These are phyloP conservation scores for Falcunculus frontatus DNA, from an alignment of 2,113 vertebrate species.

Conservation along the genomic window DNA sequence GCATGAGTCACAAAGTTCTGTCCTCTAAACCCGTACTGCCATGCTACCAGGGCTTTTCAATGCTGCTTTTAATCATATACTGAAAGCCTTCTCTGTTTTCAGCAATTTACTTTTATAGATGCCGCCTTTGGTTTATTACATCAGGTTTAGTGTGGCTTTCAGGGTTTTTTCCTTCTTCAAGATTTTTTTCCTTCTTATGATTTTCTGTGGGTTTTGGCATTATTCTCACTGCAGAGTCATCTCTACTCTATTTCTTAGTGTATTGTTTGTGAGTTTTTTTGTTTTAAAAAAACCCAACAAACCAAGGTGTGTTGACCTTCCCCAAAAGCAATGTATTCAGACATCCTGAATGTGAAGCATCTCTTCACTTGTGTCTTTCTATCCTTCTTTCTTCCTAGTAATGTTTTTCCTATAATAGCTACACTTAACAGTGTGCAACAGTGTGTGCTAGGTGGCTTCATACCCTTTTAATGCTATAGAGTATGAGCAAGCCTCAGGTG, in stretches of 20 bases:
- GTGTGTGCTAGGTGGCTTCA: neutral
- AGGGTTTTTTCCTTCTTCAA: neutral
- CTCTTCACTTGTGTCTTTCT: neutral
- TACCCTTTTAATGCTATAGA: neutral
- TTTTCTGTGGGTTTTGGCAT: neutral
- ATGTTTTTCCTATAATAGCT: neutral
- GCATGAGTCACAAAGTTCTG: neutral
- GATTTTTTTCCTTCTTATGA: neutral
- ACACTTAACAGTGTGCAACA: no score
- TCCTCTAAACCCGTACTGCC: neutral
- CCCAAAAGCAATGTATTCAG: neutral
- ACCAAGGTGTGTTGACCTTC: neutral
- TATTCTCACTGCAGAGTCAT: neutral
- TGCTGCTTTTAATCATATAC: neutral
- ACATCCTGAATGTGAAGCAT: neutral
- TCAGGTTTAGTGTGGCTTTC: neutral
- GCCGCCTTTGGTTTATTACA: neutral
- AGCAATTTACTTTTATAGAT: neutral
- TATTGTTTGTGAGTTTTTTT: neutral
- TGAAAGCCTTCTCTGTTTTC: neutral
- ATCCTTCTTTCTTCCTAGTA: neutral
- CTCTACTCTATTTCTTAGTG: neutral
- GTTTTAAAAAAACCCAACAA: neutral
- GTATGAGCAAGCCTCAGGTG: neutral
- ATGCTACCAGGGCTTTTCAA: neutral